Evolutionary conservation across 2,888 invertebrate species (phyloP).

Genomic region (Panorpa germanica): DNA sequence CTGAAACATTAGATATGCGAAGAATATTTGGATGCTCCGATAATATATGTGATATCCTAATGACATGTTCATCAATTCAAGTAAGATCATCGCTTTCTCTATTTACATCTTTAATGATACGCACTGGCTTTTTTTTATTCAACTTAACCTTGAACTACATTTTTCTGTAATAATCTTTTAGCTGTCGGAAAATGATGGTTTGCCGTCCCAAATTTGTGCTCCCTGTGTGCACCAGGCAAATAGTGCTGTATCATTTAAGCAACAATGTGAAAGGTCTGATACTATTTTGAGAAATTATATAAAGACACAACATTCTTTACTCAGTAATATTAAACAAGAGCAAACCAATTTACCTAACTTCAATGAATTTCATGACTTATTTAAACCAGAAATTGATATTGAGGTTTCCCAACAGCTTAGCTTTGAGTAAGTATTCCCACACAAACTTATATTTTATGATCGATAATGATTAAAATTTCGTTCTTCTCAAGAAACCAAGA

Average conservation of each 20-base stretch:
- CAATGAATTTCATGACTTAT: slow-evolving; percentile 10
- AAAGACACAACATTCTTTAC: slow-evolving; percentile 3
- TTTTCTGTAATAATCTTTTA: slow-evolving; percentile 5
- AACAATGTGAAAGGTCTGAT: slow-evolving; percentile 26
- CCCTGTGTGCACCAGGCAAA: slow-evolving; percentile 25
- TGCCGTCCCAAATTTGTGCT: slow-evolving; percentile 27
- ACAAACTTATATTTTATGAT: no score
- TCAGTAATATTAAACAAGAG: slow-evolving; percentile 10
- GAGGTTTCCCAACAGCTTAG: slow-evolving; percentile 7
- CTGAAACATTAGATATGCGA: slow-evolving; percentile 21
- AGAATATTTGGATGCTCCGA: slow-evolving; percentile 25
- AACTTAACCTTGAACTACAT: slow-evolving; percentile 1
- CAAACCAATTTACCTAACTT: slow-evolving; percentile 4
- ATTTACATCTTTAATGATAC: background rate
- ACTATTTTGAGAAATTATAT: slow-evolving; percentile 23
- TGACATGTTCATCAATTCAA: slow-evolving; percentile 27
- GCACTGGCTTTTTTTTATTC: slow-evolving; percentile 2
- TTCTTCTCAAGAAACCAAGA: no score
- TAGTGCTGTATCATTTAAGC: slow-evolving; percentile 26
- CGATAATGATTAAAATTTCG: no score
- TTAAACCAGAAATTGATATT: slow-evolving; percentile 5
- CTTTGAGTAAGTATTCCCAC: background rate
- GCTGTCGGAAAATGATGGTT: slow-evolving; percentile 24
- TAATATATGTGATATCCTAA: slow-evolving; percentile 25
- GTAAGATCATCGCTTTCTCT: slow-evolving; percentile 15